Percentiles rank a stretch among this genome's conserved stretches.
Conservation (phyloP, 2,113 vertebrate genomes). For the Rhagologus leucostigma region DNA sequence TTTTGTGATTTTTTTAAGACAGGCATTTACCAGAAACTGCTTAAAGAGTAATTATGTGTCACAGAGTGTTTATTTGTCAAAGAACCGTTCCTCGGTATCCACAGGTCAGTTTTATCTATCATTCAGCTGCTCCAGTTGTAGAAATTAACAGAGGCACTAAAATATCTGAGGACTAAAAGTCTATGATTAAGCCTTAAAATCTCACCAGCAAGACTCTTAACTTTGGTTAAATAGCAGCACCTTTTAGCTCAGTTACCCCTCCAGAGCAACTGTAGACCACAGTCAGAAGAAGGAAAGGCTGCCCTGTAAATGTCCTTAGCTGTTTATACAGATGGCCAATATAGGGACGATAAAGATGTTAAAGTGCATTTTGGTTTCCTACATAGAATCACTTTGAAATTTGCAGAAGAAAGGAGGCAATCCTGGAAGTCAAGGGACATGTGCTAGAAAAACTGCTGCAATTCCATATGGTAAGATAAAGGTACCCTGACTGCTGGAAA, state of each 20-base stretch:
- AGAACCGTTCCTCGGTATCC: not conserved
- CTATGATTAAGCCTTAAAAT: not conserved
- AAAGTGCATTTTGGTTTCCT: not conserved
- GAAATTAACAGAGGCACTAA: not conserved
- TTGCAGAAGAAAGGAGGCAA: not conserved
- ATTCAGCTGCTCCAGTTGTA: not conserved
- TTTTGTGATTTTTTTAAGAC: not conserved
- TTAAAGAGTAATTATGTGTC: not conserved
- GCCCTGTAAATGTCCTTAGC: not conserved
- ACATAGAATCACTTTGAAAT: not conserved
- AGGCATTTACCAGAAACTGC: not conserved
- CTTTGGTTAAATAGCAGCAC: not conserved
- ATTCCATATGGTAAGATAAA: not conserved
- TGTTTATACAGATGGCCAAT: fast-evolving
- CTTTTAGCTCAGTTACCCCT: not conserved
- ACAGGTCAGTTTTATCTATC: not conserved
- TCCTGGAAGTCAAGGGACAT: not conserved
- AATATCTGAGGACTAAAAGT: not conserved
- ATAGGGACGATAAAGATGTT: not conserved
- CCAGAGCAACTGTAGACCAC: not conserved
- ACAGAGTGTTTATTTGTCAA: not conserved
- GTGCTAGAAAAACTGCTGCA: not conserved
- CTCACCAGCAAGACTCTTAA: not conserved
- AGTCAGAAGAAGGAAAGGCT: not conserved
- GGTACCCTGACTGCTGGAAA: not conserved